These are phyloP conservation scores for Circaetus cinerascens DNA, from an alignment of 2,113 vertebrate genomes.

Conservation along the genomic window DNA sequence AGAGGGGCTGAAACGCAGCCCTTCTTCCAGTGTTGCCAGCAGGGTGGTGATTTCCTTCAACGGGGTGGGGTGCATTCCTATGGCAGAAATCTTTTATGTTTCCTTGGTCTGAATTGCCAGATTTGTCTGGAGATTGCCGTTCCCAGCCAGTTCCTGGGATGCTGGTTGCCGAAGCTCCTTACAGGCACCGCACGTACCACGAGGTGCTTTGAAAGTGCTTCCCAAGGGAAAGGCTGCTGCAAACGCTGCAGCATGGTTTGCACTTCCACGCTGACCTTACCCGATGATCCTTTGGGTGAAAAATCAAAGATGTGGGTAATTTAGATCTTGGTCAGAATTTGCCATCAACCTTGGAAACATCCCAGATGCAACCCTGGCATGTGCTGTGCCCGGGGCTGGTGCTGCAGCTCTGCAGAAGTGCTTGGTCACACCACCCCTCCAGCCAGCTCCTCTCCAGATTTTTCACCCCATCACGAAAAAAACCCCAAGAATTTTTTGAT, in stretches of 20 bases:
- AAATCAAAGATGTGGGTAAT: background rate
- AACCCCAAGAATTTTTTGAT: background rate
- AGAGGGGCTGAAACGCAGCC: background rate
- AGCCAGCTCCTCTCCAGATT: background rate
- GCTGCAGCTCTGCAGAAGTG: background rate
- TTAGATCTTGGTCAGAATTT: background rate
- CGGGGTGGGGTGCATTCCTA: slow-evolving; percentile 16
- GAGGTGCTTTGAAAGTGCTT: background rate
- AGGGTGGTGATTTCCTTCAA: slow-evolving; percentile 21
- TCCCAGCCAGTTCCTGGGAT: background rate
- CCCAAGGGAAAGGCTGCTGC: background rate
- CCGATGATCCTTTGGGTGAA: background rate
- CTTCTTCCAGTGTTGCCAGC: background rate
- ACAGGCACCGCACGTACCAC: background rate
- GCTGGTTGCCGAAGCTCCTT: background rate
- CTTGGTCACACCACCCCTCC: background rate
- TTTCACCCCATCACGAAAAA: accelerated
- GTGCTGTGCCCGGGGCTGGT: background rate
- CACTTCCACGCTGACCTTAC: background rate
- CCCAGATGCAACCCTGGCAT: accelerated
- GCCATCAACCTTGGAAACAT: background rate
- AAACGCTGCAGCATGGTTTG: background rate
- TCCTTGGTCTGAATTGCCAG: slow-evolving; percentile 10
- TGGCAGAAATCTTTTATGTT: slow-evolving; percentile 6
- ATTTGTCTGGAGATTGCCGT: background rate